These are phyloP conservation scores for Antedon mediterranea DNA, from an alignment of 53 echinoderm and acorn worm species.

Conservation along the genomic window DNA sequence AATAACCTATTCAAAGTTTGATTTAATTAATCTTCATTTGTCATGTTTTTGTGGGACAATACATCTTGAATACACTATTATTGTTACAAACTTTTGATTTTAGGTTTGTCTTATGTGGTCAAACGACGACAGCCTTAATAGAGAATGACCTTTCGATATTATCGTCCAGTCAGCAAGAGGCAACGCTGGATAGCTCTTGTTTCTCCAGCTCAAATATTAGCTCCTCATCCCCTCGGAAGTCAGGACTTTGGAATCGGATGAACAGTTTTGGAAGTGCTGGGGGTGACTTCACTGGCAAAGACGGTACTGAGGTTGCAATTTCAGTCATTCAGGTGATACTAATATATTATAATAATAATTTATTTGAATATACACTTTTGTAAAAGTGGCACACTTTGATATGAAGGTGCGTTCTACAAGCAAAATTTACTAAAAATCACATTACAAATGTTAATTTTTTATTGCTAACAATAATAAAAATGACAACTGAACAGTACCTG, in stretches of 20 bases:
- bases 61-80: no score
- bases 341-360: background rate
- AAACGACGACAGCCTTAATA: constrained; percentile 69
- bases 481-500: background rate
- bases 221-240: constrained; percentile 63
- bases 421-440: background rate
- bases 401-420: no score
- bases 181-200: constrained; percentile 26
- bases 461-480: background rate
- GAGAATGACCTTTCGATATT: constrained; percentile 78
- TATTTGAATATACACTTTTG: background rate
- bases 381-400: no score
- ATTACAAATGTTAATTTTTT: background rate
- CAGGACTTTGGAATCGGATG: constrained; percentile 77
- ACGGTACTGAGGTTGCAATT: constrained; percentile 71
- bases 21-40: no score
- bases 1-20: no score
- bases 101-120: constrained; percentile 84
- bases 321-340: constrained; percentile 75
- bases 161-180: constrained; percentile 44
- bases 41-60: no score
- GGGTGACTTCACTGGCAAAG: constrained; percentile 71
- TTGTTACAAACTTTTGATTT: no score
- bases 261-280: constrained; percentile 71
- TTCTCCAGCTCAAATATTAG: constrained; percentile 49